A percentile compares a stretch with the other conserved stretches of the same genome.
phyloP scores from a whole-genome alignment of 2,888 invertebrate genomes.

The Coleophora deauratella region DNA sequence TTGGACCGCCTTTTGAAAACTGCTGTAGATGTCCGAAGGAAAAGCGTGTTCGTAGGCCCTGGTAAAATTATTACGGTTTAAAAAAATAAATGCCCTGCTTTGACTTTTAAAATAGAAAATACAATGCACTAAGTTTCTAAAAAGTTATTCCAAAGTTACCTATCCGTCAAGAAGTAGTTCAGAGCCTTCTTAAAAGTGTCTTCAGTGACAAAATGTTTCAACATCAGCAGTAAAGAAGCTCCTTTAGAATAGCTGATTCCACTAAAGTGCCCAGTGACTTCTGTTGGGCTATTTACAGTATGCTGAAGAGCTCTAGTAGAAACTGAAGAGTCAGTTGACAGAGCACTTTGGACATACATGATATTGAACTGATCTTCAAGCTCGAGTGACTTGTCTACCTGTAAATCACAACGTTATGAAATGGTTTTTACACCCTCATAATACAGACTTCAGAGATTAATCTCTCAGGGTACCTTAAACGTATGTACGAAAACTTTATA shows the following conservation, averaged over 20 bases:
- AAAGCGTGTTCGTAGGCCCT: constrained; percentile 48
- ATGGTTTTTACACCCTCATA: too few relatives aligned
- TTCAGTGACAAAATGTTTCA: constrained; percentile 74
- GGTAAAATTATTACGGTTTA: constrained; percentile 9
- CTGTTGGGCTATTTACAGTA: constrained; percentile 71
- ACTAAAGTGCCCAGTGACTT: constrained; percentile 78
- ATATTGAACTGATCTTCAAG: constrained; percentile 81
- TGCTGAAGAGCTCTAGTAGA: constrained; percentile 75
- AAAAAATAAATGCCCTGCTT: too few relatives aligned
- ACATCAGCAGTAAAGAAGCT: constrained; percentile 77
- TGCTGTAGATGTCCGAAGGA: constrained; percentile 44
- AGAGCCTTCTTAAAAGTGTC: constrained; percentile 72
- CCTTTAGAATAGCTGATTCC: constrained; percentile 82
- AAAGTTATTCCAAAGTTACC: constrained; percentile 15
- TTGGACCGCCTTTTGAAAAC: constrained; percentile 38
- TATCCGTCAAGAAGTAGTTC: constrained; percentile 64
- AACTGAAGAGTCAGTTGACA: constrained; percentile 48
- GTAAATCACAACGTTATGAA: constrained; percentile 3
- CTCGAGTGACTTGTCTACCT: constrained; percentile 61
- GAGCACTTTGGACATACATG: constrained; percentile 78
- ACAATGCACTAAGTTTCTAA: too few relatives aligned
- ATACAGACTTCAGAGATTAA: too few relatives aligned
- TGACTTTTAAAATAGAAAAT: too few relatives aligned
- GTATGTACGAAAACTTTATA: too few relatives aligned
- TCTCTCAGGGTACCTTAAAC: too few relatives aligned